Percentiles rank a stretch among this genome's conserved stretches.
Evolutionary conservation across 53 echinoderm and acorn worm species (phyloP).

Genomic region (Mesocentrotus franciscanus): DNA sequence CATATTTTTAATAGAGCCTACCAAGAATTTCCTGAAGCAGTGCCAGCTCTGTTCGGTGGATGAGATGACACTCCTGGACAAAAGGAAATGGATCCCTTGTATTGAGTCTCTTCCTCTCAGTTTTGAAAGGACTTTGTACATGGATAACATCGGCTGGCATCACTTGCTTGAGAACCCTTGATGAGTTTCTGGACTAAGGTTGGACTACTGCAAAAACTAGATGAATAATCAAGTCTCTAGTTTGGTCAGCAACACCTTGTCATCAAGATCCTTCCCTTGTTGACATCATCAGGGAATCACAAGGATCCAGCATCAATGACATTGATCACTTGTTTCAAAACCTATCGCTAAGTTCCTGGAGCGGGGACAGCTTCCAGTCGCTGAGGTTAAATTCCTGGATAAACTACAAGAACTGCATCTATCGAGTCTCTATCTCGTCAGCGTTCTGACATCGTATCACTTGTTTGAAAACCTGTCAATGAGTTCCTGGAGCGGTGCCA

Average conservation of each 20-base stretch:
- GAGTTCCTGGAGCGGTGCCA: slow-evolving; percentile 95
- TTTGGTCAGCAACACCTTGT: not conserved
- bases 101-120: not conserved
- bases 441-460: not conserved
- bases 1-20: slow-evolving; percentile 22
- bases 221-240: not conserved
- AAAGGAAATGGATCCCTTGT: slow-evolving; percentile 84
- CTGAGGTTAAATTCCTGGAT: slow-evolving; percentile 92
- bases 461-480: slow-evolving; percentile 76
- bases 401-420: slow-evolving; percentile 80
- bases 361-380: too few relatives aligned
- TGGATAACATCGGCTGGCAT: not conserved
- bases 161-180: not conserved
- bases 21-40: slow-evolving; percentile 86
- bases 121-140: not conserved
- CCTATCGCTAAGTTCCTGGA: not conserved
- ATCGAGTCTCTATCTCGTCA: not conserved
- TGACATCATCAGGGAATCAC: not conserved
- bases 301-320: not conserved
- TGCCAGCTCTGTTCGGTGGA: slow-evolving; percentile 86
- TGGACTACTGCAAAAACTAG: not conserved
- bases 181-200: not conserved
- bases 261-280: not conserved
- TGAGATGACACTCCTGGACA: slow-evolving; percentile 86
- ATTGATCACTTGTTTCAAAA: not conserved